Base-by-base conservation (phyloP, 2,113 vertebrate species). In the Daubentonia madagascariensis region DNA sequence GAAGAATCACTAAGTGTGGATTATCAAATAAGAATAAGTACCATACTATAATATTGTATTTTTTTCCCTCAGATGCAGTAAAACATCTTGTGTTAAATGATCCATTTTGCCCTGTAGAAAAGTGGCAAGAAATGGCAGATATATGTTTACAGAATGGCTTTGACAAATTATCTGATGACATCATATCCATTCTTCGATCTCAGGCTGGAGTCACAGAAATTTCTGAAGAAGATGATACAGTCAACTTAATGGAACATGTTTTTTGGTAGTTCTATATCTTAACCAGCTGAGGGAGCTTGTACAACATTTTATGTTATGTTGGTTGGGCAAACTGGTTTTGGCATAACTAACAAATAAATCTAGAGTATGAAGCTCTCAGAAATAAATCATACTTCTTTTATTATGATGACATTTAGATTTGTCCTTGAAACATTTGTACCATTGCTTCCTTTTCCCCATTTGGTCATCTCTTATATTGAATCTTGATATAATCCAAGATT, bases 281-380 rank as follows among this genome's bases (percentile, higher is more conserved):
- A 85, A 94, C 81, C 98, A 96, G 63, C 90, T 96, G 98, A 94
- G 98, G 98, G 98, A 97, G 98, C 98, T 52, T 97, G 95, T 65
- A 79, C 0, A 96, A 96, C 96, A 96, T 95, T 87, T 61, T 96
- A 22, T 54, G n/a, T 91, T 91, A 5, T 87, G 40, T 61, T 88
- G 67, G 20, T 65, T 93, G 73, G 72, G 57, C 35, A 94, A 88
- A 88, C 40, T 90, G 37, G 50, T 92, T 94, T 89, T 92, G 63
- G 30, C 23, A 48, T 95, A 85, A 96, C 59, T 85, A 76, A 91
- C n/a, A 92, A 98, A 97, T 97, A 98, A 97, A 96, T 83, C 32
- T 81, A 83, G 54, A 85, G 30, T 88, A 22, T 83, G 57, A 96
- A 84, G 16, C 45, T 81, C 93, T 93, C 43, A 83, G 45, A 92